Percentiles rank a stretch among this genome's conserved stretches.
These are phyloP conservation scores for Carapus acus DNA, from an alignment of 2,797 vertebrate genomes.

Conservation along the genomic window DNA sequence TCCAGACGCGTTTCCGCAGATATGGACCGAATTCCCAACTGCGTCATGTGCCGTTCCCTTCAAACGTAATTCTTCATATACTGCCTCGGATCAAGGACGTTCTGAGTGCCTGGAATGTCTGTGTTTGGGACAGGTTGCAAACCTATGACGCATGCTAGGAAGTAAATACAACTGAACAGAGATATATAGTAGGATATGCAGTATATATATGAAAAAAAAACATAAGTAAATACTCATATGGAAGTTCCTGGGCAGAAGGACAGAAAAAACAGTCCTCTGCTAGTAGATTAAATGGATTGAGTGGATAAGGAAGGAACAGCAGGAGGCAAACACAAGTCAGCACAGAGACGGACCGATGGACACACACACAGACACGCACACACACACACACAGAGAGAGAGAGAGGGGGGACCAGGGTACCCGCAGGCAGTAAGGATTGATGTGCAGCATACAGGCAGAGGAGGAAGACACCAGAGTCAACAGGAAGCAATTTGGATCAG, in stretches of 20 bases:
- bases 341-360: conserved; percentile 22
- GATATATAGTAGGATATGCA: too few relatives aligned
- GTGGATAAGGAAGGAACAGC: conserved; percentile 58
- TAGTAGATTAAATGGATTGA: conserved; percentile 57
- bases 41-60: too few relatives aligned
- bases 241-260: conserved; percentile 21
- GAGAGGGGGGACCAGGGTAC: conserved; percentile 10
- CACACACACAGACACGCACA: too few relatives aligned
- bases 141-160: conserved; percentile 32
- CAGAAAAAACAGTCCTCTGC: background rate
- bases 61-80: conserved; percentile 11
- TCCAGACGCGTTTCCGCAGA: too few relatives aligned
- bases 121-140: conserved; percentile 2
- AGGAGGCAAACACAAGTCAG: conserved; percentile 39
- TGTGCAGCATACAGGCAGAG: conserved; percentile 24
- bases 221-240: conserved; percentile 19
- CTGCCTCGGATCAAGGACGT: background rate
- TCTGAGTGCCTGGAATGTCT: background rate
- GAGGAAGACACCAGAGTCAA: conserved; percentile 51
- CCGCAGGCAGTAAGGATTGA: conserved; percentile 23
- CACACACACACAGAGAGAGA: conserved; percentile 4
- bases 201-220: too few relatives aligned
- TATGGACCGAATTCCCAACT: too few relatives aligned
- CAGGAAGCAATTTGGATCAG: conserved; percentile 66
- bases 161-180: too few relatives aligned